Evolutionary conservation across 2,797 vertebrate genomes (phyloP), one percentile per base, ranked within the genome.

Genomic region (Pachyuromys duprasi): DNA sequence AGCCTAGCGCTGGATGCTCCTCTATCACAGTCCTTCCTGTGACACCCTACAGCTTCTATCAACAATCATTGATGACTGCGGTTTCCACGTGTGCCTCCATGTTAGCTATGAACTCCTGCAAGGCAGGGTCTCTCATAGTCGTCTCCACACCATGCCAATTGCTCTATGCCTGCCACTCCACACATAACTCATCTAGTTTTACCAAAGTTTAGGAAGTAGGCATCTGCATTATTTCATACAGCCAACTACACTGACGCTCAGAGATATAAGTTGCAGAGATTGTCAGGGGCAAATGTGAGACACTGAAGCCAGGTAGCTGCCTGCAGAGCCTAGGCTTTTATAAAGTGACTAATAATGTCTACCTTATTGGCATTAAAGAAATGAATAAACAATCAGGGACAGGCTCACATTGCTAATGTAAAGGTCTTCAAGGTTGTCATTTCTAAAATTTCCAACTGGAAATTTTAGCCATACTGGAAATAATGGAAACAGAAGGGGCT

Each of bases 31-130:
- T 1, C 13, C 26, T 49, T 72, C 62, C 39, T 49, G 36, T 17
- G 5, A 42, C 6, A 22, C 31, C 6, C 2, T 4, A 36, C 8
- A n/a, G 65, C 42, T 26, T 5, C 7, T n/a, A 18, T 9, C 4
- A 0, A 15, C 31, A 2, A 6, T 0, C 3, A 15, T 36, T 22
- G 11, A 36, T n/a, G n/a, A 36, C 5, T 26, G 22, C 36, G 33
- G 24, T 42, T 67, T 82, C 39, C 8, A 2, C 1, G 17, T 55
- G 67, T 26, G 20, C 62, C 39, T 89, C 79, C 60, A 36, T 15
- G 49, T 1, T 6, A 55, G 24, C 13, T 22, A 22, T 22, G 65
- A 78, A 13, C 36, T 62, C 65, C 45, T 39, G 9, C 57, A 28
- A 39, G 62, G 60, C 0, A 0, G 65, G 17, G 20, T 5, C 74